Evolutionary conservation across 2,113 vertebrate species (phyloP), one percentile per base, ranked within the genome.

Genomic region (Uria aalge): DNA sequence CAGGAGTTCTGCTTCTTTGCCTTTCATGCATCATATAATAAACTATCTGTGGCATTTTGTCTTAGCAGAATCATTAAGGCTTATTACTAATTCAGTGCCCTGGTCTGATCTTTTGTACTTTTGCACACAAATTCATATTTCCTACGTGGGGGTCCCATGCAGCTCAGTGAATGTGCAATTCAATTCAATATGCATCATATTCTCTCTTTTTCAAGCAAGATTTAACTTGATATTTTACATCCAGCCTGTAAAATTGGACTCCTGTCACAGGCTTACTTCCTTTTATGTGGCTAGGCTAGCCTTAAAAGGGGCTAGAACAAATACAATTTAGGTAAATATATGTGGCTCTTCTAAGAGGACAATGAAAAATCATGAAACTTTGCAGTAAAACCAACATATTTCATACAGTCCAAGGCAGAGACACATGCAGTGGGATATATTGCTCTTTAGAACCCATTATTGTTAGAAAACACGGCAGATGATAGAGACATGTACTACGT

Each of bases 11-110:
- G 50, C 89, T 93, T 88, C 88, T 95, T 72, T 97, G 64, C 79
- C 59, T 97, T 94, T 86, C 91, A 88, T 86, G 74, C 75, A 84
- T 94, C 76, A 57, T 87, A 63, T 85, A 95, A 78, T 92, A 96
- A 96, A 94, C 38, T 74, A 21, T 91, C 48, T 80, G n/a, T 94
- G 95, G 40, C 81, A 92, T 96, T 96, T 96, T 85, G 22, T 93
- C 38, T 38, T 92, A 66, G 79, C 48, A 74, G 67, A 95, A 90
- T 94, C 90, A 90, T 96, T 92, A 92, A 69, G 62, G 62, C 26
- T 94, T 84, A 85, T 95, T 96, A 86, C 66, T 94, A 92, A 94
- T 94, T 96, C 92, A 92, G 45, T 76, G 30, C n/a, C 40, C 86
- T 72, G 62, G 15, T 55, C 76, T 93, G 83, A 85, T 96, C 90